phyloP scores from a whole-genome alignment of 2,888 invertebrate genomes.

The Acleris cristana region DNA sequence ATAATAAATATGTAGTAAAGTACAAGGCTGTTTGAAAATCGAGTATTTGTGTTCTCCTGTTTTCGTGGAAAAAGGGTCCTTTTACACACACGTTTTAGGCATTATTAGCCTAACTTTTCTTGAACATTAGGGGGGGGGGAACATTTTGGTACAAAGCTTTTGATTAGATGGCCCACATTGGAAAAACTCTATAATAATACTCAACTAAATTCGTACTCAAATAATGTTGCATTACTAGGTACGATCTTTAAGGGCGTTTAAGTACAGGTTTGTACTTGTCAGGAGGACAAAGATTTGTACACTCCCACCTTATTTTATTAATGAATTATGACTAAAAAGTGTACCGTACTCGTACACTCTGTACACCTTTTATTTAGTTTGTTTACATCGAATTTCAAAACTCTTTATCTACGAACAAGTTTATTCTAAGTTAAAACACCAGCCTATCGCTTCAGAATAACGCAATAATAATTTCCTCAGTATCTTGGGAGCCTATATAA shows the following conservation, averaged over 20 bases:
- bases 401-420: background rate
- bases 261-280: background rate
- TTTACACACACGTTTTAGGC: too few species aligned
- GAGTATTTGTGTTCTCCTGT: too few species aligned
- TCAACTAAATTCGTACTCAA: background rate
- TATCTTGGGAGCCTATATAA: slow-evolving; percentile 37
- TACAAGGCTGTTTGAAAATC: too few species aligned
- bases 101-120: too few species aligned
- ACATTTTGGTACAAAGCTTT: too few species aligned
- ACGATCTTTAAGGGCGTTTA: background rate
- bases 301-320: too few species aligned
- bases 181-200: background rate
- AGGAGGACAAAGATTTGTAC: too few species aligned
- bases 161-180: background rate
- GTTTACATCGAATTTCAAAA: background rate
- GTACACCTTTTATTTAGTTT: background rate
- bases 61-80: too few species aligned
- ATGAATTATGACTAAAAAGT: too few species aligned
- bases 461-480: slow-evolving; percentile 22
- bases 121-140: too few species aligned
- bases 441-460: slow-evolving; percentile 1
- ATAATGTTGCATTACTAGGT: background rate
- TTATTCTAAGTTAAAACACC: background rate
- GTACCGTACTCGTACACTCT: too few species aligned
- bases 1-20: too few species aligned